These are phyloP conservation scores for Sigmodon hispidus DNA, from an alignment of 2,113 vertebrate species.

Conservation along the genomic window DNA sequence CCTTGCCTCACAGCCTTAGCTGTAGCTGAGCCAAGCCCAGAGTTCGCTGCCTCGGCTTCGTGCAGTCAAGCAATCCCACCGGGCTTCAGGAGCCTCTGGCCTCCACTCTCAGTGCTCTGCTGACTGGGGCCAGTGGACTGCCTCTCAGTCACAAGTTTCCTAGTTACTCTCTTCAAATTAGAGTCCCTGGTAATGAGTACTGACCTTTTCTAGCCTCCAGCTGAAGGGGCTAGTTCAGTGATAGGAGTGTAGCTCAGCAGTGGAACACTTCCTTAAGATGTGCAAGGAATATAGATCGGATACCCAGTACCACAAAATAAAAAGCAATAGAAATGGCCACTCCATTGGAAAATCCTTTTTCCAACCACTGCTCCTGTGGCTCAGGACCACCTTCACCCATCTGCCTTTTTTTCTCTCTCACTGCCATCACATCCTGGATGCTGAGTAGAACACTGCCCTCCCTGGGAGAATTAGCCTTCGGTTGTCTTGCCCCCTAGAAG, in stretches of 20 bases:
- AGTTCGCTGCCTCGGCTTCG: not conserved
- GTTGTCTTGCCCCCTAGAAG: not conserved
- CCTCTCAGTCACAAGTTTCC: not conserved
- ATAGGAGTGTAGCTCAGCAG: not conserved
- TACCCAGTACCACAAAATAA: not conserved
- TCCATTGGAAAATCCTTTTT: not conserved
- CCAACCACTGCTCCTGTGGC: not conserved
- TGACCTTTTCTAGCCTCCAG: not conserved
- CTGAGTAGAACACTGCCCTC: not conserved
- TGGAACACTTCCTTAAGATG: not conserved
- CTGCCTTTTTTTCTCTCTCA: not conserved
- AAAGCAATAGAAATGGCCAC: not conserved
- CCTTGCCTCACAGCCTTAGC: not conserved
- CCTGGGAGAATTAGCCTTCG: not conserved
- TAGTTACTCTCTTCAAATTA: not conserved
- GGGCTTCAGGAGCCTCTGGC: not conserved
- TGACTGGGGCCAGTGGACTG: not conserved
- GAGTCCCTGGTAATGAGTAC: not conserved
- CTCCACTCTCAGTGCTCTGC: not conserved
- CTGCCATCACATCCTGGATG: not conserved
- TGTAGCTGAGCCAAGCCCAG: not conserved
- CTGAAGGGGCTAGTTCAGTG: not conserved
- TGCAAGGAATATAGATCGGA: not conserved
- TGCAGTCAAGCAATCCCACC: too few relatives aligned
- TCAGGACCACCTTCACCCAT: not conserved